Conservation (phyloP, 2,888 invertebrate genomes). For the Nomada lathburiana region DNA sequence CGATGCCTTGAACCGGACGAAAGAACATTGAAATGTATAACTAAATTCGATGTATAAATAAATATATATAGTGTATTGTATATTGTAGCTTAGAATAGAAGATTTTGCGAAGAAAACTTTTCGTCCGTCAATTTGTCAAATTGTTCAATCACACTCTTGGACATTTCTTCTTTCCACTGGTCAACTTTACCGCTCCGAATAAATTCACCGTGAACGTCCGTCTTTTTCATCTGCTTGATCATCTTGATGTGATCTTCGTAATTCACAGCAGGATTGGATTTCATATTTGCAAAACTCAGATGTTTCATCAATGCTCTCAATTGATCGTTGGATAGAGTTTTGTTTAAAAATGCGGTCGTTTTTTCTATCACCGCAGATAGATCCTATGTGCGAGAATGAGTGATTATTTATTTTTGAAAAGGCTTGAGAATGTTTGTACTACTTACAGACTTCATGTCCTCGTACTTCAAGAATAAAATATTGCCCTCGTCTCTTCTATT, state of each 20-base stretch:
- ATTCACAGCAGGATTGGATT: slow-evolving; percentile 87
- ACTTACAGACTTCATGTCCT: slow-evolving; percentile 79
- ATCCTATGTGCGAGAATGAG: slow-evolving; percentile 79
- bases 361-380: slow-evolving; percentile 82
- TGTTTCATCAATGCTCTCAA: slow-evolving; percentile 83
- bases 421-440: neutral
- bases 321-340: slow-evolving; percentile 78
- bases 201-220: slow-evolving; percentile 82
- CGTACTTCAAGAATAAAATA: slow-evolving; percentile 77
- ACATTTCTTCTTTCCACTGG: slow-evolving; percentile 83
- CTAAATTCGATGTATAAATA: neutral
- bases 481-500: slow-evolving; percentile 65
- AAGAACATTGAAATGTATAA: neutral
- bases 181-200: slow-evolving; percentile 85
- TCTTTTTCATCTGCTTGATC: slow-evolving; percentile 81
- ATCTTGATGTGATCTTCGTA: slow-evolving; percentile 83
- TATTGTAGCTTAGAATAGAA: slow-evolving; percentile 7
- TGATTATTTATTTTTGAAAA: neutral
- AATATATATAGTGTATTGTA: neutral
- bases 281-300: slow-evolving; percentile 87
- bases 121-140: slow-evolving; percentile 85
- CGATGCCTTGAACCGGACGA: slow-evolving; percentile 44
- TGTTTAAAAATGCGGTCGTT: slow-evolving; percentile 84
- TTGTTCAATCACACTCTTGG: slow-evolving; percentile 77
- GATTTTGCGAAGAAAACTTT: slow-evolving; percentile 2